A percentile compares a stretch with the other conserved stretches of the same genome.
These are phyloP conservation scores for Oscarella lobularis DNA, from an alignment of 37 sponge, comb jelly and placozoan species.

Conservation along the genomic window DNA sequence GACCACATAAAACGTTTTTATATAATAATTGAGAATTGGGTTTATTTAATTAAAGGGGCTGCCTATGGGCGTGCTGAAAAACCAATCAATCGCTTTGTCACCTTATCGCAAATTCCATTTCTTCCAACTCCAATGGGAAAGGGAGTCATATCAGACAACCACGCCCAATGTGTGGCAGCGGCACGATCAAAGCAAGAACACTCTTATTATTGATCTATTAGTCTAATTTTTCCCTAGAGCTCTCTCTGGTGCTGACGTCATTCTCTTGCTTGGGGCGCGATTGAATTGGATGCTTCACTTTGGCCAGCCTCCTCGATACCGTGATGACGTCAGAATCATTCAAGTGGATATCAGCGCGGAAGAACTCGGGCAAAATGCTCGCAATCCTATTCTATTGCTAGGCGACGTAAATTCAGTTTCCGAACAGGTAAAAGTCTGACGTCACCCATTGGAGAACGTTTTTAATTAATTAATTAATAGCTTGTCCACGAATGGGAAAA, in stretches of 20 bases:
- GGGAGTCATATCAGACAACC: slow-evolving; percentile 68
- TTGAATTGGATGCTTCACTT: slow-evolving; percentile 95
- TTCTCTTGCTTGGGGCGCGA: slow-evolving; percentile 73
- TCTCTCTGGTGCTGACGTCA: slow-evolving; percentile 59
- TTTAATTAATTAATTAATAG: not conserved
- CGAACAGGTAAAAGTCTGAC: slow-evolving; percentile 72
- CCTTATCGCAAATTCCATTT: slow-evolving; percentile 47
- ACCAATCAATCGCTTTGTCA: slow-evolving; percentile 30
- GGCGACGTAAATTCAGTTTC: slow-evolving; percentile 59
- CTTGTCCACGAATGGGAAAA: not conserved
- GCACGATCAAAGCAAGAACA: slow-evolving; percentile 62
- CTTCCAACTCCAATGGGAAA: slow-evolving; percentile 97
- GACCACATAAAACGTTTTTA: not conserved
- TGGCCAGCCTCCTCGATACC: slow-evolving; percentile 73
- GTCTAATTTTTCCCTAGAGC: slow-evolving; percentile 13
- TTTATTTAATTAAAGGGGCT: slow-evolving; percentile 33
- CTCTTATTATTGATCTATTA: not conserved
- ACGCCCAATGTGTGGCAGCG: slow-evolving; percentile 72
- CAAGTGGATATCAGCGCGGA: slow-evolving; percentile 81
- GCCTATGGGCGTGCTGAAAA: slow-evolving; percentile 50
- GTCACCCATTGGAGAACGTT: not conserved
- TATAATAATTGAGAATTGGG: slow-evolving; percentile 1
- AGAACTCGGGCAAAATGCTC: slow-evolving; percentile 59
- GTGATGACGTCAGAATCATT: slow-evolving; percentile 41
- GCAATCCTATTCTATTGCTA: slow-evolving; percentile 28